Evolutionary conservation across 2,113 vertebrate genomes (phyloP), one percentile per base, ranked within the genome.

Genomic region (Pterocles gutturalis): DNA sequence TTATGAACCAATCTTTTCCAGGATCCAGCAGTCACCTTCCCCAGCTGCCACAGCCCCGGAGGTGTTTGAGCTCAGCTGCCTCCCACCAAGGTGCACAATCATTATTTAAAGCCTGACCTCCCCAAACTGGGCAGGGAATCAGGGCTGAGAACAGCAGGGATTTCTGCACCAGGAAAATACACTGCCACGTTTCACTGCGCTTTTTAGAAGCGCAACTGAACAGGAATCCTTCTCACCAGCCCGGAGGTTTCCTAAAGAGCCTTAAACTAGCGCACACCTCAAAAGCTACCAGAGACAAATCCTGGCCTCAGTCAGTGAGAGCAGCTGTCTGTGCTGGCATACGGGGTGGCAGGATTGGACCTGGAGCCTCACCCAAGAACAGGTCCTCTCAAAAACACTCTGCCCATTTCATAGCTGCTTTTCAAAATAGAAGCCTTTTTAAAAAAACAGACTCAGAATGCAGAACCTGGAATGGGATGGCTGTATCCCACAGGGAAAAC

Each of bases 101-200:
- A 13, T 64, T 61, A 67, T 61, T 83, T 38, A 53, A 73, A 89
- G 45, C 83, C 66, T 1, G 0, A 6, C 25, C 24, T 75, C 38
- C 67, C 67, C 36, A 8, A 48, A 33, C 0, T 1, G 19, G 17
- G 51, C 54, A 58, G 28, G 58, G 31, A 54, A 26, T 72, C 0
- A 0, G 29, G 57, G 62, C 66, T 62, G n/a, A 22, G 22, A 31
- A 60, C 28, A 69, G 33, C 26, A 33, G 53, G 18, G 29, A 54
- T 61, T 61, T 82, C 90, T 84, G 60, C 41, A 46, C 34, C 19
- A 33, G 79, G 62, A 53, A 83, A 87, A 72, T 5, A 48, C 9
- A 49, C 0, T 0, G 57, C 34, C 43, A 29, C 3, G 1, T 8
- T 66, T 38, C 57, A 29, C 60, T 9, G 11, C 0, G 0, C 66